Base-by-base conservation (phyloP, 53 echinoderm and acorn worm species). In the Echinometra lucunter region DNA sequence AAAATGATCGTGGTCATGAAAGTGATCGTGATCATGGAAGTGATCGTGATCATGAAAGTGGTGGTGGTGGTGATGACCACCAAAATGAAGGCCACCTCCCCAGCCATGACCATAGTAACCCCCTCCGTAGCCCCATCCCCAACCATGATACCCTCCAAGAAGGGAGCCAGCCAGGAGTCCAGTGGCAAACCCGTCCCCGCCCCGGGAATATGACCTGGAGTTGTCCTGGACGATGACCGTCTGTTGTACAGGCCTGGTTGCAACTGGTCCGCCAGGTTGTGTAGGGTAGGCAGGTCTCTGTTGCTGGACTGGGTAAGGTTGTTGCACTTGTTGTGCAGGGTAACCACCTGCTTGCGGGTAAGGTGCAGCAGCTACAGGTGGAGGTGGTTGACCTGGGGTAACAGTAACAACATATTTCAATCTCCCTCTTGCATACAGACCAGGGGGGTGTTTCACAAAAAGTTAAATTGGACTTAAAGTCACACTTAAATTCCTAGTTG, bases 271-370 rank as follows among this genome's bases (percentile, higher is more conserved):
- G 6, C 57, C 53, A 6, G 37, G 57, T 34, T 92, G 92, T 1
- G 78, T 92, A 6, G 78, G 92, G 81, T 92, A 92, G 17, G 92
- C 34, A 21, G 89, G 89, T 57, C 89, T 57, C 30, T 45, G 89
- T 38, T 89, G 89, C 27, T 89, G 89, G 72, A 72, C 72, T 7
- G n/a, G 35, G 30, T 56, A 49, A 6, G 27, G 70, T 63, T 91
- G 91, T 49, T 92, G 92, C 19, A 55, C 60, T 37, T 91, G 91
- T 69, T 92, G 92, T 40, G 91, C 66, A 25, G 92, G 92, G 44
- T 78, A 92, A 10, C 91, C 91, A 21, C 91, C 91, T 55, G 75
- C 80, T 35, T 92, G 92, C 11, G 92, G 92, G 18, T 92, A 92
- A 6, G 92, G 92, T 15, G 92, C 34, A 72, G 75, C 92, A 0